Conservation (phyloP, 2,113 vertebrate genomes). For the Microcebus lehilahytsara region DNA sequence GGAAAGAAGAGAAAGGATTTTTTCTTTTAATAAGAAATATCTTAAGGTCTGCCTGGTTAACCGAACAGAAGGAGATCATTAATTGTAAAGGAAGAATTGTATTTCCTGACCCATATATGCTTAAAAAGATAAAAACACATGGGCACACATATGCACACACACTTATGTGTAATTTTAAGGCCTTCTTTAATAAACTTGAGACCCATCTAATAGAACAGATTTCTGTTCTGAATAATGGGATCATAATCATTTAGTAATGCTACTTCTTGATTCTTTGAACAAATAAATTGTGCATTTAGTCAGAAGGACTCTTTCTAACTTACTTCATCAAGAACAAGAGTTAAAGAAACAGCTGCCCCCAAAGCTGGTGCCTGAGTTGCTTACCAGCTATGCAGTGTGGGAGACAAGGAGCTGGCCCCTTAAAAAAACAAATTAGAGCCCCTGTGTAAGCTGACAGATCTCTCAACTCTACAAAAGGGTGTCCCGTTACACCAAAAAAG, state of each 20-base stretch:
- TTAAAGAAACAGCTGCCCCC: background rate
- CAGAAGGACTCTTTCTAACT: conserved; percentile 3
- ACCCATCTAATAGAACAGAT: background rate
- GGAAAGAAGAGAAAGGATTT: conserved; percentile 83
- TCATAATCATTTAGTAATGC: background rate
- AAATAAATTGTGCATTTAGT: background rate
- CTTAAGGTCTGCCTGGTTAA: conserved; percentile 84
- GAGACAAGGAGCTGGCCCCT: background rate
- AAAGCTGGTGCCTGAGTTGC: background rate
- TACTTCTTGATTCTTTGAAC: background rate
- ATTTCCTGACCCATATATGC: background rate
- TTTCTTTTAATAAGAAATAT: conserved; percentile 86
- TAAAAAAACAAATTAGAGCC: background rate
- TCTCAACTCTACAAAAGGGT: background rate
- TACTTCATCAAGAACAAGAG: background rate
- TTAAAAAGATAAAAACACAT: background rate
- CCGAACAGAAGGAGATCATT: conserved; percentile 68
- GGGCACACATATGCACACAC: background rate
- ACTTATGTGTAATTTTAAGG: background rate
- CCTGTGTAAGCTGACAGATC: background rate
- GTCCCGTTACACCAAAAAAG: background rate
- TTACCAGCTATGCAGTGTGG: background rate
- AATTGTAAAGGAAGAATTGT: conserved; percentile 61
- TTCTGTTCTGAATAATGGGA: background rate
- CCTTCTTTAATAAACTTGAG: conserved; percentile 2